A percentile compares a stretch with the other conserved stretches of the same genome.
Conservation (phyloP, 2,888 invertebrate species). For the Pheosia gnoma region DNA sequence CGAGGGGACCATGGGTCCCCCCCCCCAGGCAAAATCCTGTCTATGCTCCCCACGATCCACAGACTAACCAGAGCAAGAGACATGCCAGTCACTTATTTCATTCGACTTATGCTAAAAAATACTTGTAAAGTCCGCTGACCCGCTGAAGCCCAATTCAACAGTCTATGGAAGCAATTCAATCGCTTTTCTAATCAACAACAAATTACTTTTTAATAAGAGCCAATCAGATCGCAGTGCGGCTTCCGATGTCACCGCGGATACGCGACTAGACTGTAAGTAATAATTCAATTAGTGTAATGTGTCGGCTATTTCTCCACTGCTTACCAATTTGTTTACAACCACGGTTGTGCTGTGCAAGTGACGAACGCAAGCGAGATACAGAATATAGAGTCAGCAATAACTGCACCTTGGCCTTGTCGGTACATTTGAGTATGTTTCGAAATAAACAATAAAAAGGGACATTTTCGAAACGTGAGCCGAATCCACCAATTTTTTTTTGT, state of each 20-base stretch:
- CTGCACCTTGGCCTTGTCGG: background rate
- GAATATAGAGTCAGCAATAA: background rate
- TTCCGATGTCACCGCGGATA: conserved; percentile 23
- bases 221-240: background rate
- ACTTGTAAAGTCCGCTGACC: too few species aligned
- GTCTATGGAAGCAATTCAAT: background rate
- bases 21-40: too few species aligned
- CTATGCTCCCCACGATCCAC: too few species aligned
- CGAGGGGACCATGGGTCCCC: too few species aligned
- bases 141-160: too few species aligned
- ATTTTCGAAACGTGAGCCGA: too few species aligned
- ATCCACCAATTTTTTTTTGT: too few species aligned
- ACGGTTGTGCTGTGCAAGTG: conserved; percentile 26
- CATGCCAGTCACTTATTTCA: too few species aligned
- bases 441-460: too few species aligned
- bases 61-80: too few species aligned
- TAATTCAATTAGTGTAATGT: conserved; percentile 60
- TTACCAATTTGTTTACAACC: conserved; percentile 47
- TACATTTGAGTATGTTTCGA: too few species aligned
- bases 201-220: conserved; percentile 1
- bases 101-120: too few species aligned
- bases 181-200: conserved; percentile 1
- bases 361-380: conserved; percentile 1
- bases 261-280: conserved; percentile 32
- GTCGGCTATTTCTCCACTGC: conserved; percentile 42